Base-by-base conservation (phyloP, 2,797 vertebrate genomes). In the Peromyscus attwateri region DNA sequence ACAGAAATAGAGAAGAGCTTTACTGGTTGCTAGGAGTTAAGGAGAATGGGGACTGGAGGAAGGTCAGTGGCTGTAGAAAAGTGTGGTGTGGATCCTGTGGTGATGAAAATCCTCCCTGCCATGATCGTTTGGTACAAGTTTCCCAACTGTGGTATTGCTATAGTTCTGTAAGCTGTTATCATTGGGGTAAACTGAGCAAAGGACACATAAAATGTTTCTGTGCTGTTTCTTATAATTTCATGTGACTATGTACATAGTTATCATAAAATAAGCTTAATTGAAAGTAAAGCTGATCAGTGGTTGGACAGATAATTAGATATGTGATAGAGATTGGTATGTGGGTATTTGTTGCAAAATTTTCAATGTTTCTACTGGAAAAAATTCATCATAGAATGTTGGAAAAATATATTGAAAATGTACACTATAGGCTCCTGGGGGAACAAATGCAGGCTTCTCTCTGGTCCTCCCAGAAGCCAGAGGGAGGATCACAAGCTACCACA, bases 1-100 rank as follows among this genome's bases (percentile, higher is more conserved):
- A 49, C 64, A 85, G 70, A 97, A 95, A 62, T 71, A 75, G 77
- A 95, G 49, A 83, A 34, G 5, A 85, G 13, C 49, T 34, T 64
- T n/a, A 43, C 34, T 84, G 29, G 82, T 76, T 91, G 37, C 16
- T 6, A 57, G 31, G 46, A 3, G 3, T 55, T 85, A 79, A 80
- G 66, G 13, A 87, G 34, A 25, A 34, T 10, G 3, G 1, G 13
- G 25, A 60, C 37, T 62, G 19, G 17, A 52, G 10, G 40, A 37
- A 43, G 60, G 52, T 4, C 17, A 9, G 5, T 82, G 21, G 17
- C 21, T 82, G 0, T 13, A 43, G 62, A 80, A 90, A 62, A 60
- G 7, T 46, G 43, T 11, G 12, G 0, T 21, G 3, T 80, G 40
- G 73, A 17, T 81, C 31, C 37, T 70, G 6, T 40, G 3, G 21